Evolutionary conservation across 2,113 vertebrate genomes (phyloP), one percentile per base, ranked within the genome.

Genomic region (Serinus canaria): DNA sequence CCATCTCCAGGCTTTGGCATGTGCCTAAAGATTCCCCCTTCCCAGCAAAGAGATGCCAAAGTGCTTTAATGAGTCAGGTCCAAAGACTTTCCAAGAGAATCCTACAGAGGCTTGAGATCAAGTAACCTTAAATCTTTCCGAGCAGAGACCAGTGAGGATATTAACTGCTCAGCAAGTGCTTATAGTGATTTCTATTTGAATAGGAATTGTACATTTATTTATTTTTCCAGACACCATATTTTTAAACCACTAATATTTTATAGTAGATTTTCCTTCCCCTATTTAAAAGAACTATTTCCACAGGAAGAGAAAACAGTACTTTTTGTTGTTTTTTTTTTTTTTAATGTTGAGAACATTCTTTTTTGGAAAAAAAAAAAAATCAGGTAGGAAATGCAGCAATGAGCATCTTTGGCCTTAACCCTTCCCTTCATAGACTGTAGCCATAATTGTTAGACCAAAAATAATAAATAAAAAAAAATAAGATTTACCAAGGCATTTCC

Each of bases 201-300:
- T 75, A 92, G 95, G 76, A 94, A 96, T 83, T 96, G 95, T 96
- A 95, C 95, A 93, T 93, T 92, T 96, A 97, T 97, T 97, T 97
- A 97, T 97, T 97, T 96, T 95, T 96, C 93, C 96, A 96, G 92
- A 94, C 94, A 93, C 47, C 92, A 2, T 96, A 93, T 96, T 96
- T 97, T 96, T 97, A 96, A 96, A 90, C 85, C 88, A 94, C 96
- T 95, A 81, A 95, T 96, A 74, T 95, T 95, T 96, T 97, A 92
- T 96, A 96, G 90, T 56, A 93, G 76, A 93, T 83, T 78, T 86
- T 91, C 93, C 90, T 93, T 77, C 92, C 96, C 87, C 88, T 96
- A 96, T 96, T 96, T 95, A 96, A 96, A 96, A 96, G 85, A 93
- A 81, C 68, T 95, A 83, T 88, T 93, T 94, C 90, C 94, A 83